Evolutionary conservation across 30 jellyfish, hydroid and myxozoan genomes (phyloP).

Genomic region (Morbakka virulenta): DNA sequence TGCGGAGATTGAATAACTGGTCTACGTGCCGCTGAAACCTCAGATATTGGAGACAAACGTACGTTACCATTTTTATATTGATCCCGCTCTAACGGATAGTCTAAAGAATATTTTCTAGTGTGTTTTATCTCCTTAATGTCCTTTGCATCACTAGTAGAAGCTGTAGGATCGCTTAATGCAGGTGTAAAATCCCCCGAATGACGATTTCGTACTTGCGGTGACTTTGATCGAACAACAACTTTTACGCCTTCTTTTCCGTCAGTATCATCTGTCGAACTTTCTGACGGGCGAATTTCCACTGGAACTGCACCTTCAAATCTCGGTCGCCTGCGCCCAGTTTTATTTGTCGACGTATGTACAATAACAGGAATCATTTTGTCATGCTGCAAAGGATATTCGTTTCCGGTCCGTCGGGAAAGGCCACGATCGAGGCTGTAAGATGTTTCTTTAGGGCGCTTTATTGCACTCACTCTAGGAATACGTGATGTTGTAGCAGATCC

Average conservation of each 20-base stretch:
- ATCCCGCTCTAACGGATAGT: conserved; percentile 27
- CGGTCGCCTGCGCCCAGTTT: conserved; percentile 11
- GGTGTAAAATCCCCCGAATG: not conserved
- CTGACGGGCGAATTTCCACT: conserved; percentile 24
- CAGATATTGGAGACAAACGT: conserved; percentile 62
- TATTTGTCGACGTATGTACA: conserved; percentile 37
- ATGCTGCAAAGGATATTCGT: not conserved
- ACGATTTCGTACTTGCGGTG: conserved; percentile 20
- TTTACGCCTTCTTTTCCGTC: conserved; percentile 39
- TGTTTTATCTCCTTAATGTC: not conserved
- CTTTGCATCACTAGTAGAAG: not conserved
- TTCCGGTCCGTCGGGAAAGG: not conserved
- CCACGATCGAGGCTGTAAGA: not conserved
- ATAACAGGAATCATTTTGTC: conserved; percentile 48
- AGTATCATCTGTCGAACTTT: conserved; percentile 57
- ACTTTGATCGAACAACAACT: conserved; percentile 32
- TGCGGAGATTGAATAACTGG: not conserved
- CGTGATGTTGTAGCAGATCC: conserved; percentile 5
- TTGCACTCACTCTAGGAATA: conserved; percentile 1
- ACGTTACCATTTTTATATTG: conserved; percentile 41
- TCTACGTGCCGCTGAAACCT: conserved; percentile 4
- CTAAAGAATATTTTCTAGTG: not conserved
- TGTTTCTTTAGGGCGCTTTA: conserved; percentile 17
- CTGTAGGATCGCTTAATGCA: not conserved
- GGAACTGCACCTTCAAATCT: conserved; percentile 33